A percentile compares a stretch with the other conserved stretches of the same genome.
Evolutionary conservation across 2,888 invertebrate species (phyloP).

Genomic region (Ceramica pisi): DNA sequence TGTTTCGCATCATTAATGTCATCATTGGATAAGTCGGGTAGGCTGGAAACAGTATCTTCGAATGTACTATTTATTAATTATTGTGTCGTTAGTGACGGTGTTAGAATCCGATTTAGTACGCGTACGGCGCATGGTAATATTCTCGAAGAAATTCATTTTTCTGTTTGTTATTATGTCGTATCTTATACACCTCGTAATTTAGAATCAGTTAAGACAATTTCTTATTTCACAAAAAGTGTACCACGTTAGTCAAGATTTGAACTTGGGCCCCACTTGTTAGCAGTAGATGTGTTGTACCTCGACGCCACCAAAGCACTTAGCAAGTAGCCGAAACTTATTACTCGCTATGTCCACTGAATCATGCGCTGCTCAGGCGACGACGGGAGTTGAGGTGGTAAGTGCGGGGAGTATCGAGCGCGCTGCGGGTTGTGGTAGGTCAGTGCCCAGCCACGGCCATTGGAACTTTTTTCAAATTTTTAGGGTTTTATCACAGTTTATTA

Average conservation of each 20-base stretch:
- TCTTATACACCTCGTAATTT: too few species aligned
- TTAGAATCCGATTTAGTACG: too few species aligned
- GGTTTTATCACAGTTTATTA: not conserved
- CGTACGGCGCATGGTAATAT: too few species aligned
- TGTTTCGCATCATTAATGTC: too few species aligned
- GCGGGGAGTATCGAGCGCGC: not conserved
- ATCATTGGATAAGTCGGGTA: too few species aligned
- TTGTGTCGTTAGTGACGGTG: too few species aligned
- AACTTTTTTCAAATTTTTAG: not conserved
- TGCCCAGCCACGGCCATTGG: not conserved
- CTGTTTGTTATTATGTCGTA: too few species aligned
- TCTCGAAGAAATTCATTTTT: conserved; percentile 16
- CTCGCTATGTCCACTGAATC: not conserved
- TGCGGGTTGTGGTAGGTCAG: too few species aligned
- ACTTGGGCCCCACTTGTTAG: not conserved
- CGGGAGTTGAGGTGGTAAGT: not conserved
- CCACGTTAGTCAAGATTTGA: not conserved
- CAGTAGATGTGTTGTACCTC: not conserved
- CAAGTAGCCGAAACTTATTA: not conserved
- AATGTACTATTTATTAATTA: too few species aligned
- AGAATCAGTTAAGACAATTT: not conserved
- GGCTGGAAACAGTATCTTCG: too few species aligned
- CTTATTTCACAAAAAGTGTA: not conserved
- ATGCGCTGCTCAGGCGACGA: not conserved
- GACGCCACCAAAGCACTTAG: not conserved